Percentiles rank a stretch among this genome's conserved stretches.
phyloP scores from a whole-genome alignment of 2,797 vertebrate species.

The Gymnoscopelus microlampas region DNA sequence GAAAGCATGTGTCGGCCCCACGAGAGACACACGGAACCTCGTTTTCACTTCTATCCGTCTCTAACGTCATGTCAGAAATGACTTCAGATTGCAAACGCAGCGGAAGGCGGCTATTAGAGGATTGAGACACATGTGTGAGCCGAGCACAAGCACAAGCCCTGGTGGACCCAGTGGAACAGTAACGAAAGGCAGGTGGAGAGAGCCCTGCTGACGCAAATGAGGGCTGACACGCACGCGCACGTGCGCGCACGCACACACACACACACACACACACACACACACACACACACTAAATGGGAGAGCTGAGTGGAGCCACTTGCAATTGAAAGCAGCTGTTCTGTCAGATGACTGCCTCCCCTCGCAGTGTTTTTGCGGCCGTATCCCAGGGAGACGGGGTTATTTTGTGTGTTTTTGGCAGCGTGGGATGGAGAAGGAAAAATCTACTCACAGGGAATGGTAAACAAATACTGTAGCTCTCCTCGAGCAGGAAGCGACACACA shows the following conservation, averaged over 20 bases:
- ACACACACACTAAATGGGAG: slow-evolving; percentile 40
- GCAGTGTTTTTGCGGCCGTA: slow-evolving; percentile 76
- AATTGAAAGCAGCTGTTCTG: slow-evolving; percentile 86
- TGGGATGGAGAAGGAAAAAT: slow-evolving; percentile 80
- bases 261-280: slow-evolving; percentile 11
- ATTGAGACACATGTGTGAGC: slow-evolving; percentile 41
- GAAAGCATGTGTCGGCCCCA: no score
- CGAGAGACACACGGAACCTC: neutral
- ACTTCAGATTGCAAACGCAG: slow-evolving; percentile 18
- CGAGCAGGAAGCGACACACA: slow-evolving; percentile 55
- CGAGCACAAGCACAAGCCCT: slow-evolving; percentile 45
- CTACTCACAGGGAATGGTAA: slow-evolving; percentile 79
- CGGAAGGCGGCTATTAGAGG: slow-evolving; percentile 25
- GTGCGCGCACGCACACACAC: slow-evolving; percentile 4
- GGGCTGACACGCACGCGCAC: slow-evolving; percentile 35
- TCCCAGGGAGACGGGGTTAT: slow-evolving; percentile 79
- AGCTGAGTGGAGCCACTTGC: slow-evolving; percentile 60
- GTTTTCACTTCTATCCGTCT: slow-evolving; percentile 24
- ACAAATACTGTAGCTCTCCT: slow-evolving; percentile 73
- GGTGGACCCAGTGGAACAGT: slow-evolving; percentile 57
- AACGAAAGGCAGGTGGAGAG: slow-evolving; percentile 75
- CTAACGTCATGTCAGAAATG: slow-evolving; percentile 27
- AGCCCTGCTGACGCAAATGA: slow-evolving; percentile 67
- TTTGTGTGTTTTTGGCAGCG: slow-evolving; percentile 78
- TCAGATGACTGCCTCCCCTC: slow-evolving; percentile 74